Evolutionary conservation across 2,797 vertebrate genomes (phyloP).

Genomic region (Sternarchorhynchus goeldii): DNA sequence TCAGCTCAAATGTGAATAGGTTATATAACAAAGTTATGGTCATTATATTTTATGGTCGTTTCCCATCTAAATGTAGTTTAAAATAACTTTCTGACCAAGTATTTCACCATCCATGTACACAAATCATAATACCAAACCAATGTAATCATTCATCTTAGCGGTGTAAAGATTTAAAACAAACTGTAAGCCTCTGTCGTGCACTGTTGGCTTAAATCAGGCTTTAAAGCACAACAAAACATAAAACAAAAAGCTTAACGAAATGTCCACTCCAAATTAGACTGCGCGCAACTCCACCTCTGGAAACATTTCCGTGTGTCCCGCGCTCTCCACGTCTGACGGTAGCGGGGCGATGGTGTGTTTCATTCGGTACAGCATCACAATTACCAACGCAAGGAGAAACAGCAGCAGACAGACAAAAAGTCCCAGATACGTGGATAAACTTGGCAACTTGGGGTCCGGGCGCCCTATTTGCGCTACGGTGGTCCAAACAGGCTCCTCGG

Average conservation of each 20-base stretch:
- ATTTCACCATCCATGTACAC: too few species aligned
- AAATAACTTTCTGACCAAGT: too few species aligned
- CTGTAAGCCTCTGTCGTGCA: background rate
- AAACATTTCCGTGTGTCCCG: conserved; percentile 52
- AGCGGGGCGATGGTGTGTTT: conserved; percentile 62
- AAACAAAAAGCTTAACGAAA: background rate
- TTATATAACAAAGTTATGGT: too few species aligned
- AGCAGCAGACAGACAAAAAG: conserved; percentile 61
- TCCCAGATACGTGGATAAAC: conserved; percentile 58
- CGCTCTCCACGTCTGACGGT: conserved; percentile 55
- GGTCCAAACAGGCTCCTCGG: conserved; percentile 48
- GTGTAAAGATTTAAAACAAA: too few species aligned
- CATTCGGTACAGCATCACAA: conserved; percentile 63
- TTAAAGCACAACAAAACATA: too few species aligned
- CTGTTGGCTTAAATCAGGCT: background rate
- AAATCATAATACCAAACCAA: background rate
- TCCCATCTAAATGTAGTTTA: too few species aligned
- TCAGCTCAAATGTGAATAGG: too few species aligned
- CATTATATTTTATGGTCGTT: too few species aligned
- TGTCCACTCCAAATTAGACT: conserved; percentile 13
- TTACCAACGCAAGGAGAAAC: conserved; percentile 59
- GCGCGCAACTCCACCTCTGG: conserved; percentile 54
- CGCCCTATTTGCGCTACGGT: conserved; percentile 45
- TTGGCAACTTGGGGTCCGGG: conserved; percentile 53
- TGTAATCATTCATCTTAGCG: too few species aligned